phyloP scores from a whole-genome alignment of 2,888 invertebrate species.

The Empis stercorea region DNA sequence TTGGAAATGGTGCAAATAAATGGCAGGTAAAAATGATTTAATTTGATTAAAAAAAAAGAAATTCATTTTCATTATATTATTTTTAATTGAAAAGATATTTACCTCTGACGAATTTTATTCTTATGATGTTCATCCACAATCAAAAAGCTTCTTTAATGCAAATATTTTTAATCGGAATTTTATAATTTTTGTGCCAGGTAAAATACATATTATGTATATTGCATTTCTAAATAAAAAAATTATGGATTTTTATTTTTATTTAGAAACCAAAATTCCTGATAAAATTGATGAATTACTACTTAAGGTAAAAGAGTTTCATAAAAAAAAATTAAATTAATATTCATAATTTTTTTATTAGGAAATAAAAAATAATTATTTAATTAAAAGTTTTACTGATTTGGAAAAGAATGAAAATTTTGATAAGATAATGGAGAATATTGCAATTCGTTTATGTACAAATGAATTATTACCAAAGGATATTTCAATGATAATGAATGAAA shows the following conservation, averaged over 20 bases:
- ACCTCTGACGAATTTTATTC: neutral
- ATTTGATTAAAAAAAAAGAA: neutral
- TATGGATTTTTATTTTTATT: neutral
- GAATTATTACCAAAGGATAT: neutral
- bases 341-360: neutral
- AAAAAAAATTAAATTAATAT: neutral
- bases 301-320: neutral
- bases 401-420: neutral
- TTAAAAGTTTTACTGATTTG: neutral
- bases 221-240: too few relatives aligned
- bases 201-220: too few relatives aligned
- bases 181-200: neutral
- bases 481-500: neutral
- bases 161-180: neutral
- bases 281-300: neutral
- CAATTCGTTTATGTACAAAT: neutral
- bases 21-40: neutral
- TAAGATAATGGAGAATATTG: neutral
- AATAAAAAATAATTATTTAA: neutral
- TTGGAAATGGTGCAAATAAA: neutral
- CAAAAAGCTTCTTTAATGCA: neutral
- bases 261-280: neutral
- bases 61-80: neutral
- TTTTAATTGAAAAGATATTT: neutral
- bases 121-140: neutral